Evolutionary conservation across 2,888 invertebrate species (phyloP), one percentile per base, ranked within the genome.

Genomic region (Athripsodes cinereus): DNA sequence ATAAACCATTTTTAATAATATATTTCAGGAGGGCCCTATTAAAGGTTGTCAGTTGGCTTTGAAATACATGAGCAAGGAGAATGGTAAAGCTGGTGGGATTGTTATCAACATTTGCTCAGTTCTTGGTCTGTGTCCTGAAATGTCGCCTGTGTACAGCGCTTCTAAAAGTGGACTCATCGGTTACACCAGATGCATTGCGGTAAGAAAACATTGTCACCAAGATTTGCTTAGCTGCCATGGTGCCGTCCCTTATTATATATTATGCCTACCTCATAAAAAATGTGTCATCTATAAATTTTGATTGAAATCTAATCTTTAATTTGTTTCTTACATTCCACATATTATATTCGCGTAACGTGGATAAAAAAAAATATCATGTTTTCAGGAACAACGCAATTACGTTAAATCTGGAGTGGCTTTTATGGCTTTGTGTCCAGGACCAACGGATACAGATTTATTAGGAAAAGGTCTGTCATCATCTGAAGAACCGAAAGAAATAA

Each of bases 71-170:
- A 74, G 81, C 10, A 76, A 69, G 48, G 75, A 81, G 59, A 76
- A 73, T 55, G 76, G 78, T 0, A 81, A 81, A 0, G 69, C 72
- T 35, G 86, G 86, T 8, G 86, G 86, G 1, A 77, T 79, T 0
- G 79, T 87, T 50, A 74, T 87, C n/a, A 87, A 88, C 67, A 72
- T 85, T 18, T 76, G 83, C 1, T 85, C 86, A 0, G 77, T 82
- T 18, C 76, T 81, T 58, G 85, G 84, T 0, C 73, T 77, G 48
- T 71, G 74, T 64, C 70, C 79, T 0, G 71, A 76, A 26, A 75
- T 75, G 19, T 66, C 76, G n/a, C 83, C 84, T 0, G 69, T 81
- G n/a, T 84, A 84, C 66, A 77, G 79, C 22, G 81, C 81, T 1
- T 81, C 83, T 0, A 84, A 84, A 68, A 77, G 75, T 59, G 81